These are phyloP conservation scores for Phortica magna DNA, from an alignment of 2,888 invertebrate genomes.

Conservation along the genomic window DNA sequence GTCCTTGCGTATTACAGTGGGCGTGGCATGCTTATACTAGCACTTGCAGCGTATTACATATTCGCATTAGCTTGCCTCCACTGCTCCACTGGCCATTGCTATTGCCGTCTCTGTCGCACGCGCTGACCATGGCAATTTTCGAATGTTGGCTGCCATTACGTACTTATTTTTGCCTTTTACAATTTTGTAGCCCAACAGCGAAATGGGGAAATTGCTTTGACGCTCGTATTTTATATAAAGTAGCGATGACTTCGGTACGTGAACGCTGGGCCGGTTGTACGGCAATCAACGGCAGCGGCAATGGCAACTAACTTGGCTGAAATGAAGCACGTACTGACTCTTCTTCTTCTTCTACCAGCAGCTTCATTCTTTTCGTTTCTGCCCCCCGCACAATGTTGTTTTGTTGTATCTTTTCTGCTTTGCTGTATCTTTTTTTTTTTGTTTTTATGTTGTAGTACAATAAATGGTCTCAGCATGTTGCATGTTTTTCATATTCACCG, in stretches of 20 bases:
- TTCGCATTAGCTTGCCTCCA: too few relatives aligned
- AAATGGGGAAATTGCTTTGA: background rate
- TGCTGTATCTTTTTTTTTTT: background rate
- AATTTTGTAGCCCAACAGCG: background rate
- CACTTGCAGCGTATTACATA: too few relatives aligned
- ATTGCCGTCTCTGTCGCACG: background rate
- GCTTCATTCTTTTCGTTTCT: background rate
- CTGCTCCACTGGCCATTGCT: too few relatives aligned
- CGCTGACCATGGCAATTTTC: background rate
- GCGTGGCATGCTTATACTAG: too few relatives aligned
- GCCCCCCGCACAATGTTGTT: background rate
- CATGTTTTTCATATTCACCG: constrained; percentile 31
- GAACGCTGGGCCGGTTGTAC: background rate
- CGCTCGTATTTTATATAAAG: constrained; percentile 2
- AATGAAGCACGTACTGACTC: constrained; percentile 29
- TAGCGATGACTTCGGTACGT: background rate
- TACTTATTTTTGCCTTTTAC: background rate
- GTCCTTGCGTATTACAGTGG: too few relatives aligned
- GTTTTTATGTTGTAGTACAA: constrained; percentile 5
- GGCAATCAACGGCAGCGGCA: background rate
- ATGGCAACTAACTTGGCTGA: background rate
- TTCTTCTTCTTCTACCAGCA: constrained; percentile 4
- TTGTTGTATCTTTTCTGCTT: constrained; percentile 12
- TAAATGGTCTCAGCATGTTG: constrained; percentile 32
- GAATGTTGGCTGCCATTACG: background rate